Evolutionary conservation across 2,113 vertebrate genomes (phyloP).

Genomic region (Nettapus auritus): DNA sequence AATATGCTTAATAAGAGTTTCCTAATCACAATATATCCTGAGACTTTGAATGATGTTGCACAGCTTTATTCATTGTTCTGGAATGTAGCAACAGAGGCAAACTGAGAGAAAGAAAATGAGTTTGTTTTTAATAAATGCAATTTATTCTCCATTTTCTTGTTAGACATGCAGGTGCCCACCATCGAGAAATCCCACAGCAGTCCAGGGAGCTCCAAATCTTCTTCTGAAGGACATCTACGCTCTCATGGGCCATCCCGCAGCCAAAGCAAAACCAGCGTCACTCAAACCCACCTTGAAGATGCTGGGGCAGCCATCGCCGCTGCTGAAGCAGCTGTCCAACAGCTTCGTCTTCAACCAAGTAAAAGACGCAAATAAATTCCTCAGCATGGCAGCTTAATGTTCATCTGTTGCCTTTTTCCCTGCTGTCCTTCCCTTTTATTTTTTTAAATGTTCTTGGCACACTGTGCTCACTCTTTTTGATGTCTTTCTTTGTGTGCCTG

Average conservation of each 20-base stretch:
- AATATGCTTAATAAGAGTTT: background rate
- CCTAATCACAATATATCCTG: background rate
- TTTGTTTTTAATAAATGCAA: slow-evolving; percentile 9
- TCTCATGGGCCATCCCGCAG: slow-evolving; percentile 96
- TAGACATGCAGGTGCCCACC: slow-evolving; percentile 94
- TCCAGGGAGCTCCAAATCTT: slow-evolving; percentile 97
- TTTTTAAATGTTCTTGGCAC: slow-evolving; percentile 76
- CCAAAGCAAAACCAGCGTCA: slow-evolving; percentile 99
- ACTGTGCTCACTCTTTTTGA: slow-evolving; percentile 80
- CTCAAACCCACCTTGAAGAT: slow-evolving; percentile 96
- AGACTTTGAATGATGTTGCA: background rate
- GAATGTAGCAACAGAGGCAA: background rate
- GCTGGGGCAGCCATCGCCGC: slow-evolving; percentile 97
- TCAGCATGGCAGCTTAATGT: slow-evolving; percentile 91
- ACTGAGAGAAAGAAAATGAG: background rate
- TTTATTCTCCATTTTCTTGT: slow-evolving; percentile 55
- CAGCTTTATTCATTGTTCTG: background rate
- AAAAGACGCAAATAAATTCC: slow-evolving; percentile 94
- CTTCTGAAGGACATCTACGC: slow-evolving; percentile 95
- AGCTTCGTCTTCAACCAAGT: slow-evolving; percentile 99
- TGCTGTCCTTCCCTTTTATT: slow-evolving; percentile 74
- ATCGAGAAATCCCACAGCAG: slow-evolving; percentile 99
- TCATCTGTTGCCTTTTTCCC: slow-evolving; percentile 89
- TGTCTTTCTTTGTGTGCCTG: slow-evolving; percentile 77
- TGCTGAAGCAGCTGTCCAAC: slow-evolving; percentile 96